Evolutionary conservation across 2,797 vertebrate species (phyloP), one percentile per base, ranked within the genome.

Genomic region (Rhinichthys osculus): DNA sequence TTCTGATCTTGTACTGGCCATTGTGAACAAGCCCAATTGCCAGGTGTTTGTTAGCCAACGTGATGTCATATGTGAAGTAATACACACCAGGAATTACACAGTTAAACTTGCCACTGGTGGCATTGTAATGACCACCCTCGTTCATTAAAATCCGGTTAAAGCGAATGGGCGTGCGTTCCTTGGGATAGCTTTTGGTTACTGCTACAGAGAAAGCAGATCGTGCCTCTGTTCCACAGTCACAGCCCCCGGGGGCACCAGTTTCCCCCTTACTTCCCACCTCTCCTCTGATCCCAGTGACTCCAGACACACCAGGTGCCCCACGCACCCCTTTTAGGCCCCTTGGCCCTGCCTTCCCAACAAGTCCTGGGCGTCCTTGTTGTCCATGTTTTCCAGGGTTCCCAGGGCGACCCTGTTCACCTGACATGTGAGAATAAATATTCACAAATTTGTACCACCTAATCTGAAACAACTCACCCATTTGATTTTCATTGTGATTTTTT

Each of bases 1-100:
- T 99, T 93, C 96, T 97, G 94, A 99, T 98, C 82, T 96, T 96
- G 93, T 99, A 99, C 86, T 98, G 97, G 13, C 98, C 98, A 0
- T 99, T 99, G 91, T 98, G 98, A 16, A 99, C 97, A 90, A 99
- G 93, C 10, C 98, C 98, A 0, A 99, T 99, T 84, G 98, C 98
- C 91, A 99, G 89, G 90, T 99, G 98, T 89, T 98, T 99, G 87
- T 98, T 99, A 90, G 97, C 97, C 92, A 99, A 86, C 0, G 98
- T 99, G 92, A 99, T 97, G 73, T 99, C 98, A 0, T 99, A 99
- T 83, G 96, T 96, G 92, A 99, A 99, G 92, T 97, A 99, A 92
- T 99, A 99, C 89, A 97, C 95, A 0, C 98, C 98, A 0, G 98
- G 97, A 87, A 99, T 93, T 1, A 88, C 91, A 66, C 98, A 99